Base-by-base conservation (phyloP, 1,140 invertebrate species). In the Drosophila sproati region DNA sequence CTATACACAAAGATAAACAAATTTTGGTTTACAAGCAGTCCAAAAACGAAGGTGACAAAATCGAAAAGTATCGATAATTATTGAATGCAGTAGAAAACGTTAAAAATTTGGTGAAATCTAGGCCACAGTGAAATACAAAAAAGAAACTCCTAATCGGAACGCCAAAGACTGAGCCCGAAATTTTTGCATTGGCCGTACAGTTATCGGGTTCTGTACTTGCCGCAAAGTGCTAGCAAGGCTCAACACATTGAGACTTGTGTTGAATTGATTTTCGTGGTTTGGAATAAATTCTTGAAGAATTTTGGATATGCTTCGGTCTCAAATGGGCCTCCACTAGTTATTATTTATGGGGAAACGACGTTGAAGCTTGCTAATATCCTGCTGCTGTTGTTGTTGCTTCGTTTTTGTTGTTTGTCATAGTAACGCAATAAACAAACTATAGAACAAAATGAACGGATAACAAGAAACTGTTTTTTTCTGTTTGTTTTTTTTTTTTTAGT, bases 221-320 rank as follows among this genome's bases (percentile, higher is more conserved):
- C 54, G 48, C 34, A 55, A 35, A 8, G 43, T 60, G 51, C 35
- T 64, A 10, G 77, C 47, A 79, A 68, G 62, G 10, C 28, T 32
- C 28, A 28, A 41, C 5, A 20, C 4, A 8, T 48, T 55, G 57
- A 70, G 50, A 35, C 32, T 52, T 43, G 31, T 6, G 3, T 41
- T 35, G 2, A 7, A 8, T 35, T 47, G 41, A 35, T 34, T 47
- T 45, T 52, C 12, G 31, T 69, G 50, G 39, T 28, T 32, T n/a
- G 12, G 31, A 39, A 48, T 43, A 31, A 43, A 54, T 80, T 81
- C 68, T 68, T 81, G 79, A 80, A 80, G 67, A 81, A 82, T 78
- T 74, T 70, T 74, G 80, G 73, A 82, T 82, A 82, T 82, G 78
- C 74, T 80, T 75, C 57, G 56, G 43, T 76, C 64, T 57, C 51